phyloP scores from a whole-genome alignment of 1,140 invertebrate species.

The Megathymus violae region DNA sequence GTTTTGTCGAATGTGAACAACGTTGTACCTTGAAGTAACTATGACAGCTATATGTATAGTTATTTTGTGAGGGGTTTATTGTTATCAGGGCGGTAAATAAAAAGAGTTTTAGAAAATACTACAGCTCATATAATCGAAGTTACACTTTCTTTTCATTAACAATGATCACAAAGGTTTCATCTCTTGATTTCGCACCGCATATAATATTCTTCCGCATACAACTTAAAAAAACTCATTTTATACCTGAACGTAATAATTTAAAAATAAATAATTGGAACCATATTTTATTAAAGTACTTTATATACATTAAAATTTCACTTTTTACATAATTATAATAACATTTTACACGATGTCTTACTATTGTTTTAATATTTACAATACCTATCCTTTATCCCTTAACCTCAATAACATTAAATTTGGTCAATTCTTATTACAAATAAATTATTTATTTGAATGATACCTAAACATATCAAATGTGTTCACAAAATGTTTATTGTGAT shows the following conservation, averaged over 20 bases:
- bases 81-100: slow-evolving; percentile 46
- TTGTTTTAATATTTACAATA: slow-evolving; percentile 57
- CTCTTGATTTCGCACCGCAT: slow-evolving; percentile 74
- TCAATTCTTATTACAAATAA: slow-evolving; percentile 79
- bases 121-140: slow-evolving; percentile 82
- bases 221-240: slow-evolving; percentile 60
- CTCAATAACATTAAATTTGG: slow-evolving; percentile 75
- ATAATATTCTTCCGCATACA: slow-evolving; percentile 71
- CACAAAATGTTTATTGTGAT: slow-evolving; percentile 14
- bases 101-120: slow-evolving; percentile 75
- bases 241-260: slow-evolving; percentile 66
- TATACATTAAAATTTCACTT: slow-evolving; percentile 77
- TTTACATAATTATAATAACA: slow-evolving; percentile 62
- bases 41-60: too few relatives aligned
- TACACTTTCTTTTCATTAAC: slow-evolving; percentile 81
- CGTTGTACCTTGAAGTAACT: too few relatives aligned
- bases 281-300: slow-evolving; percentile 60
- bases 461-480: slow-evolving; percentile 15
- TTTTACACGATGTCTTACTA: slow-evolving; percentile 68
- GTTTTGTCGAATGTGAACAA: too few relatives aligned
- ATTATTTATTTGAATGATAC: slow-evolving; percentile 31
- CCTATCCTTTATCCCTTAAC: slow-evolving; percentile 53
- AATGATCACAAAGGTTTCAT: slow-evolving; percentile 80
- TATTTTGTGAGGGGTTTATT: too few relatives aligned
- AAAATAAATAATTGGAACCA: slow-evolving; percentile 74